Conservation (phyloP, 2,888 invertebrate species). For the Tyria jacobaeae region DNA sequence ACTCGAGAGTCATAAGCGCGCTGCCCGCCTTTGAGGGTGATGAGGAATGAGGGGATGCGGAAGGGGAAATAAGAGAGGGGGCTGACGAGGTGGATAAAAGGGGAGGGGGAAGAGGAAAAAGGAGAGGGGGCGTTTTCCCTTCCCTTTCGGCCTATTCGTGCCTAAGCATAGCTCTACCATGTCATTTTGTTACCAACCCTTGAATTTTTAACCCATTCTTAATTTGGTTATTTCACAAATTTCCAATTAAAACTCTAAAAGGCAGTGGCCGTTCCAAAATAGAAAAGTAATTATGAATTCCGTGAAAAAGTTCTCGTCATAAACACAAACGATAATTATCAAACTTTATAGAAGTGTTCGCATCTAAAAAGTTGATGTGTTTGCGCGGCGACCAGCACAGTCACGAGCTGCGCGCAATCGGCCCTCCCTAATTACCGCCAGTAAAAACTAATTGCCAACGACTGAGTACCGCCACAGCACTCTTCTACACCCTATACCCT, state of each 20-base stretch:
- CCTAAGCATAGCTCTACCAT: no score
- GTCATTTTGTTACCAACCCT: not conserved
- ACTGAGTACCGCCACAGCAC: slow-evolving; percentile 50
- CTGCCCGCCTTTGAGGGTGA: no score
- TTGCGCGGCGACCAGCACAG: slow-evolving; percentile 47
- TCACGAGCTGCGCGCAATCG: slow-evolving; percentile 73
- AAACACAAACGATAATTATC: slow-evolving; percentile 13
- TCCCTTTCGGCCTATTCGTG: no score
- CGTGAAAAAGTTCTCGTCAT: not conserved
- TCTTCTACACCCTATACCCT: slow-evolving; percentile 15
- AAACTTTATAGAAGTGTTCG: slow-evolving; percentile 23
- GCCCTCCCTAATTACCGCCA: slow-evolving; percentile 78
- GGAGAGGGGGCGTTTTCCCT: no score
- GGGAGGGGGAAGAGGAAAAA: no score
- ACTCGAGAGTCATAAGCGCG: no score
- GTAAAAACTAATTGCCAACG: slow-evolving; percentile 81
- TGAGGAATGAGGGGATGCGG: no score
- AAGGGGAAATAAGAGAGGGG: no score
- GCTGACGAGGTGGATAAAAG: no score
- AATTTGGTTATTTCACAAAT: not conserved
- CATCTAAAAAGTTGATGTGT: slow-evolving; percentile 54
- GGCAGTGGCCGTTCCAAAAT: not conserved
- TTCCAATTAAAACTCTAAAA: not conserved
- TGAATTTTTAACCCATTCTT: not conserved
- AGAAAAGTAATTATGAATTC: not conserved